These are phyloP conservation scores for Aphis gossypii DNA, from an alignment of 1,140 invertebrate genomes.

Conservation along the genomic window DNA sequence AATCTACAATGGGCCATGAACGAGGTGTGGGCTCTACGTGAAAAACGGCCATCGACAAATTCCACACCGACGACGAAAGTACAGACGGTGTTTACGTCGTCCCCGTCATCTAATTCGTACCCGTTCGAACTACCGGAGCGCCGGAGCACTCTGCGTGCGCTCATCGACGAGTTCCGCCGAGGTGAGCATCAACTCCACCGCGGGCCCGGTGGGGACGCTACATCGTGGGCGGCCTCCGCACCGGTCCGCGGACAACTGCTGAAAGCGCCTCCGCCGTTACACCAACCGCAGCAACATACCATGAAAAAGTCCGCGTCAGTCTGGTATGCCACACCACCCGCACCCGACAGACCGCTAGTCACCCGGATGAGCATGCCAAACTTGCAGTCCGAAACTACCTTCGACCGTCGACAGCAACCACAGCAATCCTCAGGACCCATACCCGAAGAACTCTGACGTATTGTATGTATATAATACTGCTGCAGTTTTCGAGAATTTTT, in stretches of 20 bases:
- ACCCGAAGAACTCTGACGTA: not conserved
- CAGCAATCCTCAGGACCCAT: not conserved
- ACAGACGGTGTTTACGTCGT: too few relatives aligned
- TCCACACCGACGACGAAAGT: not conserved
- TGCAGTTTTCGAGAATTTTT: not conserved
- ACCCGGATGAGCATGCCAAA: constrained; percentile 38
- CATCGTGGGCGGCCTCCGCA: not conserved
- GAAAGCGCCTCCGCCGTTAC: not conserved
- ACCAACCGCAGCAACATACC: not conserved
- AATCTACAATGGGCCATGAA: constrained; percentile 52
- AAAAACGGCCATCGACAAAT: not conserved
- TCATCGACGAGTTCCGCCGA: constrained; percentile 39
- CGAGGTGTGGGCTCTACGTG: constrained; percentile 17
- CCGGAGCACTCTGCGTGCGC: constrained; percentile 37
- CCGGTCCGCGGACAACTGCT: not conserved
- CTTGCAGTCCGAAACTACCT: not conserved
- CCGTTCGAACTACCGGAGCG: constrained; percentile 37
- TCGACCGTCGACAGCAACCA: not conserved
- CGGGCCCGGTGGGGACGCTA: too few relatives aligned
- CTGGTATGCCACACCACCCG: constrained; percentile 33
- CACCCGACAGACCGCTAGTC: not conserved
- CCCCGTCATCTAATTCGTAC: not conserved
- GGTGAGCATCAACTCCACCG: not conserved
- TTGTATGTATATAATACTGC: not conserved
- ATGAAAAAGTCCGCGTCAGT: constrained; percentile 45